Evolutionary conservation across 2,888 invertebrate genomes (phyloP).

Genomic region (Phaedon cochleariae): DNA sequence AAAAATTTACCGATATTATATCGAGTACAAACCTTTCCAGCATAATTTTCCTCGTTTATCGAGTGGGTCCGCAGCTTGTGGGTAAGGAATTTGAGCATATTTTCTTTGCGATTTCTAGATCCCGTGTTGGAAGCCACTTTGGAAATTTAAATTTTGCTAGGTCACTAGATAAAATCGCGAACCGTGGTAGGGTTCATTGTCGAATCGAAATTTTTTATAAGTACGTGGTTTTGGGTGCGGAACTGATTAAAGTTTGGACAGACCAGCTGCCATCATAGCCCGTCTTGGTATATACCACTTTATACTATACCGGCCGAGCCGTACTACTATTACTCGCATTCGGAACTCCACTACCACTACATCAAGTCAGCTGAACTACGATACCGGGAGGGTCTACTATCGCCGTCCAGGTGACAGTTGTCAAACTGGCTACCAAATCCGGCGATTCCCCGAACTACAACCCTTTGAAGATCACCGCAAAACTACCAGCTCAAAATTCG

Average conservation of each 20-base stretch:
- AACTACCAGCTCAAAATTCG: not conserved
- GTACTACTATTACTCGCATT: conserved; percentile 62
- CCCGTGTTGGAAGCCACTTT: conserved; percentile 62
- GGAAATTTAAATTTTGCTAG: conserved; percentile 27
- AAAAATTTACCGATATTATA: conserved; percentile 41
- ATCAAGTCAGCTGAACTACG: conserved; percentile 64
- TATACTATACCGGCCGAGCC: no score
- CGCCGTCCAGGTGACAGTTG: conserved; percentile 45
- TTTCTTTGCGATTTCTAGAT: conserved; percentile 64
- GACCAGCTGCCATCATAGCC: conserved; percentile 36
- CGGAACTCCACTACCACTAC: conserved; percentile 41
- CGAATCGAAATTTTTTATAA: conserved; percentile 46
- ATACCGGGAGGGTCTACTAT: conserved; percentile 59
- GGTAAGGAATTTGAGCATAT: conserved; percentile 87
- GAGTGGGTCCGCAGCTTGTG: conserved; percentile 87
- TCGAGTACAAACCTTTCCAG: conserved; percentile 73
- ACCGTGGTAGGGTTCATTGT: conserved; percentile 3
- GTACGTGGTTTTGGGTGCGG: conserved; percentile 20
- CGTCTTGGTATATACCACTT: conserved; percentile 51
- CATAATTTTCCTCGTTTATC: conserved; percentile 82
- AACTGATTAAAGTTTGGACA: conserved; percentile 21
- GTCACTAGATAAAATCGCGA: conserved; percentile 32
- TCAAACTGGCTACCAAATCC: not conserved
- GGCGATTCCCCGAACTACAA: not conserved
- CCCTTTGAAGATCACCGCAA: not conserved